phyloP scores from a whole-genome alignment of 2,797 vertebrate species.

The Pangasius macronema region DNA sequence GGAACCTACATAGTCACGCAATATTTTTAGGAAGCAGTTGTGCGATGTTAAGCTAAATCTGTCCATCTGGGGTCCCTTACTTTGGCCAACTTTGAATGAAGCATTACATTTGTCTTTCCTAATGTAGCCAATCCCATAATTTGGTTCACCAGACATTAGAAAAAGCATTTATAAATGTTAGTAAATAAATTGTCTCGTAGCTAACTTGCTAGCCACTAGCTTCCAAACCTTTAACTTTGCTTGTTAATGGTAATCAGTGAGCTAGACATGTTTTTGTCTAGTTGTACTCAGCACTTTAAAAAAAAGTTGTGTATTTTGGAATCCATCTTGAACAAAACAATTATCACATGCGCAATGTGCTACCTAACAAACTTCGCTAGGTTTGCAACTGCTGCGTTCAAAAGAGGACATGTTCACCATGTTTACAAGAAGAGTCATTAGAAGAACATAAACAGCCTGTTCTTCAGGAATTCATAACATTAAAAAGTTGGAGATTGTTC shows the following conservation, averaged over 20 bases:
- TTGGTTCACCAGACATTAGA: neutral
- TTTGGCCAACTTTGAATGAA: neutral
- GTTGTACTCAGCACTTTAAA: neutral
- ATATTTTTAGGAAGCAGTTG: neutral
- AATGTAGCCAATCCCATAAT: too few species aligned
- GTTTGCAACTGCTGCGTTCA: neutral
- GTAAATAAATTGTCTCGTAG: neutral
- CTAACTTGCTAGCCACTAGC: neutral
- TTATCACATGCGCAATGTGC: neutral
- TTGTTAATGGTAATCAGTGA: neutral
- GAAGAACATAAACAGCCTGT: neutral
- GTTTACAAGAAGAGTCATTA: slow-evolving; percentile 4
- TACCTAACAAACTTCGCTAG: neutral
- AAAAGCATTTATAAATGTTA: neutral
- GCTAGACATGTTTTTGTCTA: neutral
- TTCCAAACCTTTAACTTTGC: neutral
- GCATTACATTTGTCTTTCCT: neutral
- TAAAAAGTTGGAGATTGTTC: neutral
- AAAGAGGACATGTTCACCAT: neutral
- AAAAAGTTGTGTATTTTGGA: neutral
- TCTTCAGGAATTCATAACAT: neutral
- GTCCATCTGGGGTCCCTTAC: neutral
- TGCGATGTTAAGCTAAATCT: neutral
- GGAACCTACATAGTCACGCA: neutral
- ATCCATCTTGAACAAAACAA: neutral